A percentile compares a stretch with the other conserved stretches of the same genome.
phyloP scores from a whole-genome alignment of 2,113 vertebrate genomes.

The Indicator indicator region DNA sequence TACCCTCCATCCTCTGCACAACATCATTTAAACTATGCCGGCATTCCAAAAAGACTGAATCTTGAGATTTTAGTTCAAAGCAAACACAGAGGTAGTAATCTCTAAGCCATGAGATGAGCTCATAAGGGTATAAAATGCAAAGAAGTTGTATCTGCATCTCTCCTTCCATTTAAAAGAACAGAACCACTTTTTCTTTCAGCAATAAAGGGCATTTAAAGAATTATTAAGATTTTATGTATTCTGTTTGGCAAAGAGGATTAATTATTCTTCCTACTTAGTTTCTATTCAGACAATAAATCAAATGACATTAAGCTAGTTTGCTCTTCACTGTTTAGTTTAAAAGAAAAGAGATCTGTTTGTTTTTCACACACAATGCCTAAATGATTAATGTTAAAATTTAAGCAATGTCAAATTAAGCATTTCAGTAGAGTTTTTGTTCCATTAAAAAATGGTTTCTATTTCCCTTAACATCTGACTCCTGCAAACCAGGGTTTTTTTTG shows the following conservation, averaged over 20 bases:
- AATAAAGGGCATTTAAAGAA: slow-evolving; percentile 57
- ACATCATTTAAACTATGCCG: slow-evolving; percentile 8
- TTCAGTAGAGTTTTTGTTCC: background rate
- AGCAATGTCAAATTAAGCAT: background rate
- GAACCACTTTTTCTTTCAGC: slow-evolving; percentile 37
- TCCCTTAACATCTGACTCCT: background rate
- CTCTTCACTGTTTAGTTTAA: background rate
- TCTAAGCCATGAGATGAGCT: slow-evolving; percentile 27
- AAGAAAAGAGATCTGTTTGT: background rate
- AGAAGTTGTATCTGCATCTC: slow-evolving; percentile 27
- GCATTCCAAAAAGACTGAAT: slow-evolving; percentile 22
- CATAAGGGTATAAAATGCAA: slow-evolving; percentile 45
- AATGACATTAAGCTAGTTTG: slow-evolving; percentile 19
- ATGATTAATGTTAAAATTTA: background rate
- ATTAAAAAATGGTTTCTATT: background rate
- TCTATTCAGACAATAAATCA: slow-evolving; percentile 42
- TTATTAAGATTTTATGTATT: slow-evolving; percentile 59
- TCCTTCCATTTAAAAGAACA: slow-evolving; percentile 43
- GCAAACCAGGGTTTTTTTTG: background rate
- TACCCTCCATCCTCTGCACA: background rate
- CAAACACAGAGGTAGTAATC: slow-evolving; percentile 34
- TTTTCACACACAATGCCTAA: background rate
- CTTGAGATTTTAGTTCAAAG: slow-evolving; percentile 58
- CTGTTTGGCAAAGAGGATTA: slow-evolving; percentile 60
- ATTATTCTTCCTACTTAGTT: slow-evolving; percentile 51